phyloP scores from a whole-genome alignment of 2,888 invertebrate genomes.

The Papilio protenor region DNA sequence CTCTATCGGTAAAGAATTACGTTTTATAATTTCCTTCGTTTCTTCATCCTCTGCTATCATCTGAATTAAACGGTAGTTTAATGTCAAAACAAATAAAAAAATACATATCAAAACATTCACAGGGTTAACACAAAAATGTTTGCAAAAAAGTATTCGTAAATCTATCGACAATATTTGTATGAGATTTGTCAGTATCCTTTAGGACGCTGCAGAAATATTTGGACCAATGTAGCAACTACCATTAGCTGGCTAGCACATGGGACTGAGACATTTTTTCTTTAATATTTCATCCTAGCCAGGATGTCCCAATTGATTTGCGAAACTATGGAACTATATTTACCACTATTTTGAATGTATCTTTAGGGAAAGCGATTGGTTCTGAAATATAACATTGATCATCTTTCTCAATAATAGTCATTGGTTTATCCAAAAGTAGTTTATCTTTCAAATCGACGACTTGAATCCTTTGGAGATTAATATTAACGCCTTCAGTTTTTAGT shows the following conservation, averaged over 20 bases:
- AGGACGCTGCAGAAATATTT: too few species aligned
- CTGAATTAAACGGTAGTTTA: background rate
- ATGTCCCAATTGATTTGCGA: background rate
- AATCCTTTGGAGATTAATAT: conserved; percentile 52
- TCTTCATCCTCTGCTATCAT: conserved; percentile 17
- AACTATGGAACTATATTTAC: conserved; percentile 43
- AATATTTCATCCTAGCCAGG: too few species aligned
- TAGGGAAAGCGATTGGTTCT: conserved; percentile 55
- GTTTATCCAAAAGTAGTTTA: conserved; percentile 51
- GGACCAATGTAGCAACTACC: too few species aligned
- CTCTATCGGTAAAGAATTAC: background rate
- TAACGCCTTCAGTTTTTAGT: conserved; percentile 51
- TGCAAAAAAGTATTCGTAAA: too few species aligned
- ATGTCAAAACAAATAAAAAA: background rate
- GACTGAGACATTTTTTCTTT: too few species aligned
- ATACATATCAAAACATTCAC: too few species aligned
- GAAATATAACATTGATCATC: conserved; percentile 57
- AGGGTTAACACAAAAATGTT: too few species aligned
- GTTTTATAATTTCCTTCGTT: background rate
- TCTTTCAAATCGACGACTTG: conserved; percentile 56
- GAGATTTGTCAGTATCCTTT: too few species aligned
- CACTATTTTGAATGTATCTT: conserved; percentile 57
- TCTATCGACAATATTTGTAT: too few species aligned
- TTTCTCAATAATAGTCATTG: conserved; percentile 52
- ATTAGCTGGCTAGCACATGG: too few species aligned